Evolutionary conservation across 2,113 vertebrate species (phyloP).

Genomic region (Hemichromis elongatus): DNA sequence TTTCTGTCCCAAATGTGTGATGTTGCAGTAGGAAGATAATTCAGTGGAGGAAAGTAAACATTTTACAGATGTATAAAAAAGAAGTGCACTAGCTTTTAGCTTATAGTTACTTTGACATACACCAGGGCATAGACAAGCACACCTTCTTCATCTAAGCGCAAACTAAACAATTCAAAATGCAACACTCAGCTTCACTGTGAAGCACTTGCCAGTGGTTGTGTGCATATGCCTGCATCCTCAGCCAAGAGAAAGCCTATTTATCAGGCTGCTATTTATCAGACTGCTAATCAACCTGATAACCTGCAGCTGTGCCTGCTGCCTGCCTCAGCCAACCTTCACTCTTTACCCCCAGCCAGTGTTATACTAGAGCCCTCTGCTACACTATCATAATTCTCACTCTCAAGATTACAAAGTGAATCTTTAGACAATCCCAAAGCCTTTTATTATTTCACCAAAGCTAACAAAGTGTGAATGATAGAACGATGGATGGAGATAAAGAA

Average conservation of each 20-base stretch:
- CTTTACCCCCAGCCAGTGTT: neutral
- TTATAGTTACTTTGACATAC: neutral
- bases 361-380: neutral
- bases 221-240: neutral
- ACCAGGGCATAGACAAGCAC: neutral
- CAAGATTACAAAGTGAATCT: slow-evolving; percentile 9
- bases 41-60: neutral
- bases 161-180: neutral
- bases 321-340: slow-evolving; percentile 20
- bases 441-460: neutral
- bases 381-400: neutral
- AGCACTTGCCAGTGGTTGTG: neutral
- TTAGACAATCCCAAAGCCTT: neutral
- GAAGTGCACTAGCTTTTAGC: neutral
- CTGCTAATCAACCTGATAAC: slow-evolving; percentile 56
- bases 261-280: slow-evolving; percentile 43
- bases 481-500: neutral
- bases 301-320: slow-evolving; percentile 41
- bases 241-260: slow-evolving; percentile 18
- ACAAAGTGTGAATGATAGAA: neutral
- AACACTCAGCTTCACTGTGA: neutral
- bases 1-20: neutral
- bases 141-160: neutral
- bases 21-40: neutral
- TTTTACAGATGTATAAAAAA: neutral